A percentile compares a stretch with the other conserved stretches of the same genome.
These are phyloP conservation scores for Perdita meconis DNA, from an alignment of 2,888 invertebrate species.

Conservation along the genomic window DNA sequence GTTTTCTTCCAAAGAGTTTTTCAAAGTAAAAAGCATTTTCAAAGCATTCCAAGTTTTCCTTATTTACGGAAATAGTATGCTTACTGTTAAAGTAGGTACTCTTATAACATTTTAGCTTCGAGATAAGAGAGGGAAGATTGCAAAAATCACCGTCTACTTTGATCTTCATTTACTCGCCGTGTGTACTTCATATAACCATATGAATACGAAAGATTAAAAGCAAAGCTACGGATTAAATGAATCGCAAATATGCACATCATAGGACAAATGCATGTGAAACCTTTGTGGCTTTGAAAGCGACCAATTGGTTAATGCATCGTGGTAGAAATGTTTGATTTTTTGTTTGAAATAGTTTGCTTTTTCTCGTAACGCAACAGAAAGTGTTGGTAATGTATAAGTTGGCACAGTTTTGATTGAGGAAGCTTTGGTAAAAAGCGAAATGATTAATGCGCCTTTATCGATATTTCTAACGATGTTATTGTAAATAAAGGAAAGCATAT, in stretches of 20 bases:
- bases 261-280: slow-evolving; percentile 14
- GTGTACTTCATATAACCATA: neutral
- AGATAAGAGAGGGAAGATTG: neutral
- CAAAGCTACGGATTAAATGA: slow-evolving; percentile 18
- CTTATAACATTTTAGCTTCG: neutral
- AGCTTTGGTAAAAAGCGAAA: neutral
- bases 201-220: neutral
- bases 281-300: slow-evolving; percentile 26
- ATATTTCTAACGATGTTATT: neutral
- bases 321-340: slow-evolving; percentile 24
- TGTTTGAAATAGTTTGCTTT: slow-evolving; percentile 10
- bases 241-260: slow-evolving; percentile 33
- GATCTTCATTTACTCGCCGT: neutral
- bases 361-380: slow-evolving; percentile 3
- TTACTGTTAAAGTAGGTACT: no score
- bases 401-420: slow-evolving; percentile 1
- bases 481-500: neutral
- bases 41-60: no score
- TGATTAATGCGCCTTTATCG: neutral
- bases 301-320: slow-evolving; percentile 40
- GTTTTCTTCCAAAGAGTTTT: no score
- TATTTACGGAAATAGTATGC: no score
- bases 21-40: no score
- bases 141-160: neutral
- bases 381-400: neutral